phyloP scores from a whole-genome alignment of 1,140 invertebrate genomes.

The Macrobrachium nipponense region DNA sequence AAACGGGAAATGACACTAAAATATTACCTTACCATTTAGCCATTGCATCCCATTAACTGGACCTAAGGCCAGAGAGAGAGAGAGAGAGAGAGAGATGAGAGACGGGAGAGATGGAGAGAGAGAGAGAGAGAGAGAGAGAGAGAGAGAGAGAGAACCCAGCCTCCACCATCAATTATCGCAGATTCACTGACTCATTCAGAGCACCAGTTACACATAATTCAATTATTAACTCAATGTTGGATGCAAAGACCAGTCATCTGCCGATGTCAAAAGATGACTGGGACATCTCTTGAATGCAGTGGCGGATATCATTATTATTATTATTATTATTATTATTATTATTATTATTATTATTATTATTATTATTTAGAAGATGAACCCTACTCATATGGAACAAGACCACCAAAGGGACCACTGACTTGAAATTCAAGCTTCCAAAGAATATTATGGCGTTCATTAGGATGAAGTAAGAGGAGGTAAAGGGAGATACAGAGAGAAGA shows the following conservation, averaged over 20 bases:
- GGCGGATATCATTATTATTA: not conserved
- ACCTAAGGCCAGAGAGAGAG: not conserved
- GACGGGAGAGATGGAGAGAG: conserved; percentile 3
- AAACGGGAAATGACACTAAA: no score
- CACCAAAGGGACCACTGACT: no score
- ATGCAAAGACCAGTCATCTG: not conserved
- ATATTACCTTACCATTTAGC: no score
- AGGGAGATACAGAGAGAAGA: no score
- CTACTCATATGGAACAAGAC: no score
- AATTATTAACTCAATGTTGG: conserved; percentile 5
- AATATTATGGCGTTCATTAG: no score
- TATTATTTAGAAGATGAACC: not conserved
- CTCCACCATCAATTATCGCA: no score
- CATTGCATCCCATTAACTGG: not conserved
- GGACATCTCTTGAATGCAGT: not conserved
- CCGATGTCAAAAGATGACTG: no score
- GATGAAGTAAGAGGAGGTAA: no score
- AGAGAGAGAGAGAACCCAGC: not conserved
- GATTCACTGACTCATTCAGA: not conserved
- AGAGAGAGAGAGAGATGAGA: conserved; percentile 15
- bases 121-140: not conserved
- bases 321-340: conserved; percentile 10
- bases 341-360: not conserved
- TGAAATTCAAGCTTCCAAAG: no score
- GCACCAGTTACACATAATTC: not conserved